Evolutionary conservation across 2,888 invertebrate species (phyloP).

Genomic region (Diaperis boleti): DNA sequence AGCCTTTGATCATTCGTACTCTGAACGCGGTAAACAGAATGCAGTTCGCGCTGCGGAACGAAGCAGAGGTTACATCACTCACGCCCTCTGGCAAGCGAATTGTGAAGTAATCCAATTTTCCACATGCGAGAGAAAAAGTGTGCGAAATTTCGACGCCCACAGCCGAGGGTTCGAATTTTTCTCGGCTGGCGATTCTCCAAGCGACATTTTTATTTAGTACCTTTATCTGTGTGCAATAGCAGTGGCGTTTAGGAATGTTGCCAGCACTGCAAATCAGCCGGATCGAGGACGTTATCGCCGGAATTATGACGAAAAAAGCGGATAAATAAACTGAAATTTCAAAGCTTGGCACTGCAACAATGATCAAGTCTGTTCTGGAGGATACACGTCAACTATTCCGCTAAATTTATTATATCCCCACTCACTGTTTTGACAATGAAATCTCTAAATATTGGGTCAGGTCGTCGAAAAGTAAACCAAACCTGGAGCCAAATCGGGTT

Average conservation of each 20-base stretch:
- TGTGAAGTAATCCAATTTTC: slow-evolving; percentile 36
- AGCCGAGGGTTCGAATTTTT: slow-evolving; percentile 4
- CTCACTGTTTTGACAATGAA: no score
- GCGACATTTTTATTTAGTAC: slow-evolving; percentile 39
- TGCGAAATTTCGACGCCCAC: no score
- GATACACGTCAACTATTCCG: no score
- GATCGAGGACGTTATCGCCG: not conserved
- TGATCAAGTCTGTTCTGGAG: no score
- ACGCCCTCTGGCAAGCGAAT: slow-evolving; percentile 38
- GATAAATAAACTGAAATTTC: slow-evolving; percentile 11
- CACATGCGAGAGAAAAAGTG: no score
- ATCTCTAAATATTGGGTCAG: no score
- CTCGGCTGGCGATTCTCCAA: slow-evolving; percentile 39
- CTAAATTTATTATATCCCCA: no score
- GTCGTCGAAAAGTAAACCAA: no score
- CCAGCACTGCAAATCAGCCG: slow-evolving; percentile 25
- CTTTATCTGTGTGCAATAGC: slow-evolving; percentile 26
- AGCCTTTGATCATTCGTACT: slow-evolving; percentile 47
- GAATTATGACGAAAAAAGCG: not conserved
- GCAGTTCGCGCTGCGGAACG: slow-evolving; percentile 45
- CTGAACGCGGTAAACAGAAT: slow-evolving; percentile 46
- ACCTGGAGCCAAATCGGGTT: no score
- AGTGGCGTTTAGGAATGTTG: slow-evolving; percentile 34
- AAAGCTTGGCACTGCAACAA: no score
- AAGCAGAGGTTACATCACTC: slow-evolving; percentile 22